phyloP scores from a whole-genome alignment of 2,888 invertebrate genomes.

The Lasius platythorax region DNA sequence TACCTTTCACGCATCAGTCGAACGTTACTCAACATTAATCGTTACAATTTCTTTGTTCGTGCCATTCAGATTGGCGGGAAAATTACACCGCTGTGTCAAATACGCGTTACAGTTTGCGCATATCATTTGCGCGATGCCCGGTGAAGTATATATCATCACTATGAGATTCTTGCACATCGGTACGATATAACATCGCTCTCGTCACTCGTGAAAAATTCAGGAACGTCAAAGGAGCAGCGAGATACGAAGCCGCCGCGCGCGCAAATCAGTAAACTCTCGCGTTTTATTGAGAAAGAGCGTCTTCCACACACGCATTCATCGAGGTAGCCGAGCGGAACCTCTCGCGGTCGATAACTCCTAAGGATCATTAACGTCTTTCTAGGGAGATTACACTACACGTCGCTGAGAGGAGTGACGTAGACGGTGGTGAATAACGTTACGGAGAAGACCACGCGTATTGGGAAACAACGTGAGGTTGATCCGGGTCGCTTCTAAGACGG shows the following conservation, averaged over 20 bases:
- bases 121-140: background rate
- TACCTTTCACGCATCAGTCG: constrained; percentile 69
- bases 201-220: background rate
- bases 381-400: constrained; percentile 30
- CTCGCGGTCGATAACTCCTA: constrained; percentile 65
- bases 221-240: background rate
- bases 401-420: constrained; percentile 44
- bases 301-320: constrained; percentile 2
- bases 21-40: constrained; percentile 64
- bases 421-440: background rate
- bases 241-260: background rate
- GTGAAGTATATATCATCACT: constrained; percentile 2
- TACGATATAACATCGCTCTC: background rate
- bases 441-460: constrained; percentile 64
- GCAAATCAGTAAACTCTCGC: constrained; percentile 12
- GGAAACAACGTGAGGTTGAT: constrained; percentile 69
- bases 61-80: constrained; percentile 23
- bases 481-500: constrained; percentile 65
- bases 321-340: constrained; percentile 46
- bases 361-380: constrained; percentile 67
- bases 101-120: background rate
- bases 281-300: constrained; percentile 37
- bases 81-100: constrained; percentile 25
- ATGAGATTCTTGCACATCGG: background rate
- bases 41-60: constrained; percentile 66